Percentiles rank a stretch among this genome's conserved stretches.
Conservation (phyloP, 2,888 invertebrate genomes). For the Chloromyia formosa region DNA sequence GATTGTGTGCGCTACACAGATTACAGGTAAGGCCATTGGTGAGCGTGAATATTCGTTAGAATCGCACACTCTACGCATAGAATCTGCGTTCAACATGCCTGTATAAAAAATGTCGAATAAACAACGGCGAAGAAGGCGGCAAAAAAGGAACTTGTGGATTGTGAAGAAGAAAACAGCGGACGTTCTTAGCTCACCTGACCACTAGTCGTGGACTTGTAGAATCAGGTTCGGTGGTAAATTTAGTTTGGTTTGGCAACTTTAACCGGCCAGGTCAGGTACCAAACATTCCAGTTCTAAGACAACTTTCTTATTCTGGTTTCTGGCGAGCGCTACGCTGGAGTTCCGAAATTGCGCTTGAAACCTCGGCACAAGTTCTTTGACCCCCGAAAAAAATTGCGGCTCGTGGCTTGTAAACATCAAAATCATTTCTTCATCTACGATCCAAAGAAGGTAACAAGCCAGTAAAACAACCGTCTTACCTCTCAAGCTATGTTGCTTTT, state of each 20-base stretch:
- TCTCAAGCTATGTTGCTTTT: slow-evolving; percentile 10
- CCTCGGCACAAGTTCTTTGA: slow-evolving; percentile 36
- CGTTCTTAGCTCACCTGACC: slow-evolving; percentile 27
- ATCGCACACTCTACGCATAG: not conserved
- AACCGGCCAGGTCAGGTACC: slow-evolving; percentile 12
- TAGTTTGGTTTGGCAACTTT: slow-evolving; percentile 10
- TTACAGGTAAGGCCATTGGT: not conserved
- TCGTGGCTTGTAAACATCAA: slow-evolving; percentile 45
- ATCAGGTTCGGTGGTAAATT: slow-evolving; percentile 30
- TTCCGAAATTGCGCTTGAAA: slow-evolving; percentile 36
- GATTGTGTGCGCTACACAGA: not conserved
- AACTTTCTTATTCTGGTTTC: slow-evolving; percentile 43
- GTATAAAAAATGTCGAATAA: too few relatives aligned
- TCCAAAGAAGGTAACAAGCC: slow-evolving; percentile 23
- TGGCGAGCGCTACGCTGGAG: slow-evolving; percentile 19
- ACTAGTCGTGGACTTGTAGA: slow-evolving; percentile 20
- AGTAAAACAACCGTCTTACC: slow-evolving; percentile 17
- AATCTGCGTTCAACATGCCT: not conserved
- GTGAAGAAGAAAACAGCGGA: slow-evolving; percentile 10
- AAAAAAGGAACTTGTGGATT: slow-evolving; percentile 20
- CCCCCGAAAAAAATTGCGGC: slow-evolving; percentile 45
- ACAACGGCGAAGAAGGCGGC: not conserved
- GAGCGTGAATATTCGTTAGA: not conserved
- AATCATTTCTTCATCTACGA: slow-evolving; percentile 33
- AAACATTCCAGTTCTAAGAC: slow-evolving; percentile 45